phyloP scores from a whole-genome alignment of 2,888 invertebrate genomes.

The Chrysotoxum bicinctum region DNA sequence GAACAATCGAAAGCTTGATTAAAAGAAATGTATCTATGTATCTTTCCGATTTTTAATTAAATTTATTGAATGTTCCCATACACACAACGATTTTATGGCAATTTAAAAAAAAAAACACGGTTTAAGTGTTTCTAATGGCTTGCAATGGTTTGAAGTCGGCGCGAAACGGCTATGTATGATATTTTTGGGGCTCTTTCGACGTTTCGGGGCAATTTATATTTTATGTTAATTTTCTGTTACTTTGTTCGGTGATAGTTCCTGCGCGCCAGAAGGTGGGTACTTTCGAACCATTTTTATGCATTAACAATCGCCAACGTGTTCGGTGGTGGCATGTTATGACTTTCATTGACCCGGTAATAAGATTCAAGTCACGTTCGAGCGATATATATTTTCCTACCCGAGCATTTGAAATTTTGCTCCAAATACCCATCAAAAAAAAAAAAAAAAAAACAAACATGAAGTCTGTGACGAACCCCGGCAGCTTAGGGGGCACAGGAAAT shows the following conservation, averaged over 20 bases:
- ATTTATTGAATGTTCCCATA: constrained; percentile 50
- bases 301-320: constrained; percentile 55
- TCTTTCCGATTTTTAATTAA: constrained; percentile 63
- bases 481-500: constrained; percentile 48
- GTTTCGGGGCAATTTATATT: constrained; percentile 61
- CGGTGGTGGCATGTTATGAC: constrained; percentile 60
- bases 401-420: constrained; percentile 64
- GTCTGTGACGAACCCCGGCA: constrained; percentile 34
- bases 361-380: constrained; percentile 68
- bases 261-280: constrained; percentile 49
- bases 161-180: neutral
- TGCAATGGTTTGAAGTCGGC: neutral
- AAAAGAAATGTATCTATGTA: constrained; percentile 16
- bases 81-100: neutral
- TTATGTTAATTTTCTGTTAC: constrained; percentile 64
- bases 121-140: constrained; percentile 33
- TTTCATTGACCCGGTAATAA: constrained; percentile 67
- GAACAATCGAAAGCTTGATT: constrained; percentile 38
- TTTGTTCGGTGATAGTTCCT: constrained; percentile 48
- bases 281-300: constrained; percentile 69
- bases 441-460: neutral
- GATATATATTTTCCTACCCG: constrained; percentile 61
- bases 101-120: constrained; percentile 44
- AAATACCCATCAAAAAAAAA: constrained; percentile 36
- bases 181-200: constrained; percentile 18